Conservation (phyloP, 2,797 vertebrate genomes). For the Sebastes baramenuke region DNA sequence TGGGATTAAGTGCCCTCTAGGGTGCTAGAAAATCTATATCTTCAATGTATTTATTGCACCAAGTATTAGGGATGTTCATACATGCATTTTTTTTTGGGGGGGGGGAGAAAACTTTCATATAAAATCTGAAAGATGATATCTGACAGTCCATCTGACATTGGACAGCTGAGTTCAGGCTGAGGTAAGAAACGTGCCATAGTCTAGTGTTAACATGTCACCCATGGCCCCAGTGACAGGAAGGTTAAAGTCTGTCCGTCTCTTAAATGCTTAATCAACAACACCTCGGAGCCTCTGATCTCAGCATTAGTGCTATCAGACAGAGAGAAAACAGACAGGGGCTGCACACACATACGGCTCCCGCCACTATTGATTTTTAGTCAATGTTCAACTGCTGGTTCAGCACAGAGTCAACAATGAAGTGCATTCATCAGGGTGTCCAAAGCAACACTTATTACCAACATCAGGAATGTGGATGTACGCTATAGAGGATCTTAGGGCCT, state of each 20-base stretch:
- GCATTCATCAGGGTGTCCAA: constrained; percentile 50
- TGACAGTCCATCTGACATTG: background rate
- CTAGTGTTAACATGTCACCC: constrained; percentile 12
- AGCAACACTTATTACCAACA: constrained; percentile 21
- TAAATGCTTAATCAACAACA: constrained; percentile 50
- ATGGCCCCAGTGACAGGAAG: background rate
- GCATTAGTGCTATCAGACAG: constrained; percentile 45
- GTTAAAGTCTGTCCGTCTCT: constrained; percentile 32
- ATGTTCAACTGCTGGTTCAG: constrained; percentile 54
- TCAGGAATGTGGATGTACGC: constrained; percentile 23
- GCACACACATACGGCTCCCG: constrained; percentile 33
- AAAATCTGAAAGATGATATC: background rate
- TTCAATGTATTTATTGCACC: too few relatives aligned
- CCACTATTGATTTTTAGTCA: constrained; percentile 68
- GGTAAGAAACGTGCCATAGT: constrained; percentile 5
- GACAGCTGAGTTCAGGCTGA: background rate
- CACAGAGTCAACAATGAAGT: constrained; percentile 64
- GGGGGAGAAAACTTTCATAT: background rate
- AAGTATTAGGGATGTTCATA: background rate
- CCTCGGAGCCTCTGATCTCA: constrained; percentile 33
- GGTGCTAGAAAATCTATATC: too few relatives aligned
- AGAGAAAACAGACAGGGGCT: constrained; percentile 30
- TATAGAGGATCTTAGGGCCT: background rate
- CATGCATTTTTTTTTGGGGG: background rate
- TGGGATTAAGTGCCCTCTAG: too few relatives aligned